phyloP scores from a whole-genome alignment of 2,797 vertebrate species.

The Gallirallus australis region DNA sequence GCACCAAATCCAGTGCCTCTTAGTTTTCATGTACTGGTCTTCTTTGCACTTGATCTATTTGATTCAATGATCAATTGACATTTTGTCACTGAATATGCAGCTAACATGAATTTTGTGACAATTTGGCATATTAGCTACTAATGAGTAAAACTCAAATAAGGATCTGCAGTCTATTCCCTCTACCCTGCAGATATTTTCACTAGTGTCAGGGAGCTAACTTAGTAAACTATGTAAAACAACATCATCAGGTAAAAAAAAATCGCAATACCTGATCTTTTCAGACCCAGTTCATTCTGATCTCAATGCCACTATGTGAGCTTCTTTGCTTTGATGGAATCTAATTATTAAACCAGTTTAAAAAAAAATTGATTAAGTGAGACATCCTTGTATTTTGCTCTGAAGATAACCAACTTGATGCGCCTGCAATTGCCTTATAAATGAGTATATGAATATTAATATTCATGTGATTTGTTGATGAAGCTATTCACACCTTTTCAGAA shows the following conservation, averaged over 20 bases:
- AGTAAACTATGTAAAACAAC: background rate
- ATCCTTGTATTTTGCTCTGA: background rate
- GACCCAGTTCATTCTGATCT: background rate
- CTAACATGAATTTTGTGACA: background rate
- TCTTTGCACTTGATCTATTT: background rate
- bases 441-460: constrained; percentile 43
- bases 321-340: background rate
- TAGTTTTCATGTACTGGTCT: background rate
- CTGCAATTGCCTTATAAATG: constrained; percentile 13
- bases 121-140: background rate
- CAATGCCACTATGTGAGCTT: background rate
- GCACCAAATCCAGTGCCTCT: background rate
- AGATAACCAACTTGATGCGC: constrained; percentile 5
- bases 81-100: background rate
- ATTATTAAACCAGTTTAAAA: constrained; percentile 21
- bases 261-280: background rate
- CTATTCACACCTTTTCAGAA: constrained; percentile 37
- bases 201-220: background rate
- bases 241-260: background rate
- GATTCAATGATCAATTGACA: background rate
- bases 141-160: background rate
- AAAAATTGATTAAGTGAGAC: background rate
- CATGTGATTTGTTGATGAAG: constrained; percentile 35
- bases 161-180: background rate
- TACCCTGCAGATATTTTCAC: background rate